Evolutionary conservation across 2,888 invertebrate species (phyloP).

Genomic region (Lasius platythorax): DNA sequence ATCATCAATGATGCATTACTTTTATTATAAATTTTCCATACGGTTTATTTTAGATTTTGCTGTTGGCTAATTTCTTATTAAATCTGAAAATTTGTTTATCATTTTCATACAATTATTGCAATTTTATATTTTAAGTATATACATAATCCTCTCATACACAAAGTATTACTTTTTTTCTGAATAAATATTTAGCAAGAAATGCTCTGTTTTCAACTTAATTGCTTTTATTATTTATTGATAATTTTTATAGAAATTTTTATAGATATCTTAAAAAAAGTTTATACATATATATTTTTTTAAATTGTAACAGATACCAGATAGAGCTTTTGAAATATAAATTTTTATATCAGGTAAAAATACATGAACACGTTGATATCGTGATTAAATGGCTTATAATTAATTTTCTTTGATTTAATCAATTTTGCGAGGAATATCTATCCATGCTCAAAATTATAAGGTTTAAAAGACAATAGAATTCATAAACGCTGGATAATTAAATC

Average conservation of each 20-base stretch:
- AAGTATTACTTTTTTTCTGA: too few species aligned
- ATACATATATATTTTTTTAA: not conserved
- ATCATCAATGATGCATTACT: not conserved
- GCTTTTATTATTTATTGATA: not conserved
- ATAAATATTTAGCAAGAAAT: not conserved
- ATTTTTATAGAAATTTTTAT: not conserved
- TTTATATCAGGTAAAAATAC: not conserved
- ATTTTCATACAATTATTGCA: not conserved
- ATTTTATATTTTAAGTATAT: too few species aligned
- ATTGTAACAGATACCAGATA: not conserved
- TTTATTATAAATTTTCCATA: not conserved
- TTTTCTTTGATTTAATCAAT: conserved; percentile 11
- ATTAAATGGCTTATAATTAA: not conserved
- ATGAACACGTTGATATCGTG: not conserved
- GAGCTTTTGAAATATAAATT: not conserved
- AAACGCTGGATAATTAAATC: conserved; percentile 14
- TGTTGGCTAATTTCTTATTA: not conserved
- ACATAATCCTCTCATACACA: too few species aligned
- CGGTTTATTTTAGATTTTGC: not conserved
- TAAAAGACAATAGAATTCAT: conserved; percentile 1
- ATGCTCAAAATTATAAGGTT: not conserved
- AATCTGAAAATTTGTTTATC: not conserved
- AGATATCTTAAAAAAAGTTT: not conserved
- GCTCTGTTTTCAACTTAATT: not conserved
- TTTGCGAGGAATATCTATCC: not conserved